These are phyloP conservation scores for Darevskia mixta DNA, from an alignment of 2,797 vertebrate genomes.

Conservation along the genomic window DNA sequence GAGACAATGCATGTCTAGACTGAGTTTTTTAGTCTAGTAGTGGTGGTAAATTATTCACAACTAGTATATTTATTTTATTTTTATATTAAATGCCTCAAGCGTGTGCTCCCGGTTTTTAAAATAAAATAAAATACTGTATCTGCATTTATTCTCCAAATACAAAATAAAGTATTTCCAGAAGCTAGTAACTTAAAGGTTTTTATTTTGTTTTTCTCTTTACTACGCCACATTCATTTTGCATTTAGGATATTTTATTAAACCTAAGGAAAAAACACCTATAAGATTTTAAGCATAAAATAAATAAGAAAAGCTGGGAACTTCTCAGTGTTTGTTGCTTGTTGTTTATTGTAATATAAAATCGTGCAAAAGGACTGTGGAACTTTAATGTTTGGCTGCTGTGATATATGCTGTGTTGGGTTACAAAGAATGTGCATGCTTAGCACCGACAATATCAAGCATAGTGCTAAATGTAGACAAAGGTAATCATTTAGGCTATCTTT, in stretches of 20 bases:
- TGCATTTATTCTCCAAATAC: constrained; percentile 15
- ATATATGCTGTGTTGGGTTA: neutral
- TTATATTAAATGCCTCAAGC: constrained; percentile 21
- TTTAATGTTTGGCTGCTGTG: fast-evolving
- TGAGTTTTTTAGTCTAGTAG: neutral
- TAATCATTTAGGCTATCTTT: constrained; percentile 56
- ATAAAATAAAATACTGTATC: neutral
- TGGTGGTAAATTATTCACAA: constrained; percentile 43
- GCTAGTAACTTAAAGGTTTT: neutral
- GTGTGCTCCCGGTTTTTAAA: constrained; percentile 15
- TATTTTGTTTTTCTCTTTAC: neutral
- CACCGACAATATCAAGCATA: neutral
- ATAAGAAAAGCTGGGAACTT: neutral
- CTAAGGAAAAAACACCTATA: constrained; percentile 4
- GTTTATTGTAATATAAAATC: constrained; percentile 14
- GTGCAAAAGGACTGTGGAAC: neutral
- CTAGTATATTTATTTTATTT: neutral
- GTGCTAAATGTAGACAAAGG: constrained; percentile 17
- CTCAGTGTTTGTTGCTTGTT: constrained; percentile 3
- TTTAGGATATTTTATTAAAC: constrained; percentile 36
- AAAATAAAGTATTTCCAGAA: constrained; percentile 6
- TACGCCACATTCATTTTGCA: neutral
- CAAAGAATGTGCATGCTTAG: neutral
- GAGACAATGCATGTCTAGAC: neutral
- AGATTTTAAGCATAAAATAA: constrained; percentile 22